A percentile compares a stretch with the other conserved stretches of the same genome.
These are phyloP conservation scores for Leptothorax acervorum DNA, from an alignment of 2,888 invertebrate genomes.

Conservation along the genomic window DNA sequence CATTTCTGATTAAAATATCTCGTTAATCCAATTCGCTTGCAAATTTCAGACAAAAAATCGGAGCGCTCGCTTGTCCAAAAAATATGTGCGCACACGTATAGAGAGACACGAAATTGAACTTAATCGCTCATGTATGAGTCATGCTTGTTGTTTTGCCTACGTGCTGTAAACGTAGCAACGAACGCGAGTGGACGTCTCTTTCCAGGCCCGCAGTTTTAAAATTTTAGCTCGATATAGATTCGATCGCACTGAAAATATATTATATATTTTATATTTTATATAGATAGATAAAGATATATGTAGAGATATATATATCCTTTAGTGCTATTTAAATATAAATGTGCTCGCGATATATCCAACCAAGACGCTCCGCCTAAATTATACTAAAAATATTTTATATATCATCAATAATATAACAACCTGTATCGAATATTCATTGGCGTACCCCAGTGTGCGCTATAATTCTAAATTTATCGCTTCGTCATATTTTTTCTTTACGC, in stretches of 20 bases:
- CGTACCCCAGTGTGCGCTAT: too few relatives aligned
- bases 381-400: not conserved
- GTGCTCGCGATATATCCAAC: not conserved
- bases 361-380: not conserved
- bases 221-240: not conserved
- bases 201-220: not conserved
- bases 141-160: constrained; percentile 50
- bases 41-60: not conserved
- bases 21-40: not conserved
- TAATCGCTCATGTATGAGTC: constrained; percentile 57
- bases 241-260: not conserved
- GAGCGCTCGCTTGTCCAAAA: constrained; percentile 27
- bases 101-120: constrained; percentile 60
- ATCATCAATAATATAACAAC: not conserved
- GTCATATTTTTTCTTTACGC: constrained; percentile 6
- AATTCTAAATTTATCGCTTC: constrained; percentile 2
- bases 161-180: constrained; percentile 61
- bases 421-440: not conserved
- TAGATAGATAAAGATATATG: not conserved
- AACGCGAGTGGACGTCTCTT: not conserved
- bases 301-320: not conserved
- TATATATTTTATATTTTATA: not conserved
- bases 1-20: not conserved
- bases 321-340: not conserved
- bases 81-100: constrained; percentile 53